Base-by-base conservation (phyloP, 2,888 invertebrate genomes). In the Diloba caeruleocephala region DNA sequence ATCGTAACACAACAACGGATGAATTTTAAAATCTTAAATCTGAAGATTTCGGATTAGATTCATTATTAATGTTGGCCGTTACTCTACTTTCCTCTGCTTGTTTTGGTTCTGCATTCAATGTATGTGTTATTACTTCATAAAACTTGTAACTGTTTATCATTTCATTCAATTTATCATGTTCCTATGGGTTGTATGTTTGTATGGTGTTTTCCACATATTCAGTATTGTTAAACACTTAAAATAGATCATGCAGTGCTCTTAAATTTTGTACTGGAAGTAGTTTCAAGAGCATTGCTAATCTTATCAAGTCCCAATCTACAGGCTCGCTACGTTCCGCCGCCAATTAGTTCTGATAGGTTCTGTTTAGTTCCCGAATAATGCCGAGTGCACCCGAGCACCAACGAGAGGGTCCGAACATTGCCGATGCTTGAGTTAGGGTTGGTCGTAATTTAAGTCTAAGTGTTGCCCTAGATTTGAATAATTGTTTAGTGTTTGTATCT, bases 311-410 rank as follows among this genome's bases (percentile, higher is more conserved):
- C 74, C 78, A 81, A 81, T 84, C 81, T 81, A 82, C 64, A 81
- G 81, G 69, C 63, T 71, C 65, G 73, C 69, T 79, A 69, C 78
- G 78, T 81, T 76, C 80, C 77, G 71, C 71, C 75, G 69, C 76
- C 87, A 87, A 88, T 90, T 89, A 89, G 79, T 78, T 71, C 67
- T 74, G 77, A 84, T 84, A 80, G 81, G 76, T 81, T 78, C 72
- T 76, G 75, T 76, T 76, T 76, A 74, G 71, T 69, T 59, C 60
- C 61, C 67, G 78, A 70, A 69, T 75, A 70, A 63, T 65, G 60
- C 72, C 74, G 74, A 74, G 65, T 58, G 67, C 46, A 31, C 43
- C 64, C 69, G 71, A 74, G 50, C 12, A 32, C 34, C 36, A 34
- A 39, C 71, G 53, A 57, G 54, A 50, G 58, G 44, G 42, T 39